A percentile compares a stretch with the other conserved stretches of the same genome.
Evolutionary conservation across 2,113 vertebrate genomes (phyloP).

Genomic region (Heptranchias perlo): DNA sequence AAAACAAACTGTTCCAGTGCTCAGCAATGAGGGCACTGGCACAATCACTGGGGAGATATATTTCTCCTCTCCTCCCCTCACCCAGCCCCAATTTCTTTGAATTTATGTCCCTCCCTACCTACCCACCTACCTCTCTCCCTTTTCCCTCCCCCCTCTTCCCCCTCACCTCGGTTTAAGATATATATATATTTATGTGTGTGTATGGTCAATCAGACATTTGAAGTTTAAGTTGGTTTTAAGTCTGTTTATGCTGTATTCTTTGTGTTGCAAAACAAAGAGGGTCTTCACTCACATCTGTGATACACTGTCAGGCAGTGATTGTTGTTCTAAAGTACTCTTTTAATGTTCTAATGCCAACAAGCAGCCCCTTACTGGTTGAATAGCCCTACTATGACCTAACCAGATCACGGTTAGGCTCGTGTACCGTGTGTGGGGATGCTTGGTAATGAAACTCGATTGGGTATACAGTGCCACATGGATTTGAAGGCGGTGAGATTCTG

Average conservation of each 20-base stretch:
- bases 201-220: not conserved
- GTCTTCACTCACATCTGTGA: not conserved
- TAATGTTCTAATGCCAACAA: constrained; percentile 4
- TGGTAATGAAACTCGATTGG: not conserved
- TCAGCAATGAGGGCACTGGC: not conserved
- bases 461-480: not conserved
- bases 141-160: no score
- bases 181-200: no score
- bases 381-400: not conserved
- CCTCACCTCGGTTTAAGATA: not conserved
- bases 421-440: not conserved
- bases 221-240: not conserved
- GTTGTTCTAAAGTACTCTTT: not conserved
- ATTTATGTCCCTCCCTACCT: no score
- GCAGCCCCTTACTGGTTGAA: not conserved
- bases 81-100: no score
- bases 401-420: not conserved
- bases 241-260: not conserved
- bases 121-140: no score
- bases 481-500: not conserved
- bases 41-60: not conserved
- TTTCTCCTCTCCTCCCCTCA: not conserved
- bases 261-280: not conserved
- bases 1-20: not conserved
- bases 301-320: not conserved